phyloP scores from a whole-genome alignment of 1,140 invertebrate species.

The Lepidurus packardi region DNA sequence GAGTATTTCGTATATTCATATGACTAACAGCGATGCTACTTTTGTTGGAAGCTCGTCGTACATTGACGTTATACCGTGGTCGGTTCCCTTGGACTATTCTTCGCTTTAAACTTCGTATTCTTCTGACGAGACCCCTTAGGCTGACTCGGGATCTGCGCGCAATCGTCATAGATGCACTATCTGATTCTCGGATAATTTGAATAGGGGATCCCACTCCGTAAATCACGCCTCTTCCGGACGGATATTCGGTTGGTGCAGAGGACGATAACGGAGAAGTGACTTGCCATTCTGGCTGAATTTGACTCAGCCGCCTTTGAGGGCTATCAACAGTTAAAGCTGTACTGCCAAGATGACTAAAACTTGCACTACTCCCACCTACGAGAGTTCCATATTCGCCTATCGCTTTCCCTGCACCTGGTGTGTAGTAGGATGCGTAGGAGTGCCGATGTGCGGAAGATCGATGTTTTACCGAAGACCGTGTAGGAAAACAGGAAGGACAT shows the following conservation, averaged over 20 bases:
- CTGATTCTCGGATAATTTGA: not conserved
- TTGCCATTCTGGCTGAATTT: not conserved
- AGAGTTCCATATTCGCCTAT: not conserved
- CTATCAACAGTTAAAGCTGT: not conserved
- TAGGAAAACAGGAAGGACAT: conserved; percentile 19
- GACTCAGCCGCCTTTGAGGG: not conserved
- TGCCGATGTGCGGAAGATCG: conserved; percentile 2
- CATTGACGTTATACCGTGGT: conserved; percentile 18
- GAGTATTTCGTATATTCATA: not conserved
- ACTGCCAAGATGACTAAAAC: not conserved
- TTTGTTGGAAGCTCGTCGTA: conserved; percentile 9
- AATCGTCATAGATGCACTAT: not conserved
- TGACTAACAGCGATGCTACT: conserved; percentile 21
- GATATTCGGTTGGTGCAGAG: not conserved
- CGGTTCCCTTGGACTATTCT: conserved; percentile 5
- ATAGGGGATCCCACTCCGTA: not conserved
- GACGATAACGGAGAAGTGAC: not conserved
- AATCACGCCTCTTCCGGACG: not conserved
- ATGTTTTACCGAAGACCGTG: not conserved
- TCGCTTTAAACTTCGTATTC: not conserved
- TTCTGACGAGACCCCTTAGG: not conserved
- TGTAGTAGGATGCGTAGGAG: not conserved
- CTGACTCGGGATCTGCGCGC: not conserved
- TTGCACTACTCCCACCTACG: not conserved
- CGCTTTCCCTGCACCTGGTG: not conserved